Evolutionary conservation across 2,888 invertebrate genomes (phyloP), one percentile per base, ranked within the genome.

Genomic region (Cylindroiulus punctatus): DNA sequence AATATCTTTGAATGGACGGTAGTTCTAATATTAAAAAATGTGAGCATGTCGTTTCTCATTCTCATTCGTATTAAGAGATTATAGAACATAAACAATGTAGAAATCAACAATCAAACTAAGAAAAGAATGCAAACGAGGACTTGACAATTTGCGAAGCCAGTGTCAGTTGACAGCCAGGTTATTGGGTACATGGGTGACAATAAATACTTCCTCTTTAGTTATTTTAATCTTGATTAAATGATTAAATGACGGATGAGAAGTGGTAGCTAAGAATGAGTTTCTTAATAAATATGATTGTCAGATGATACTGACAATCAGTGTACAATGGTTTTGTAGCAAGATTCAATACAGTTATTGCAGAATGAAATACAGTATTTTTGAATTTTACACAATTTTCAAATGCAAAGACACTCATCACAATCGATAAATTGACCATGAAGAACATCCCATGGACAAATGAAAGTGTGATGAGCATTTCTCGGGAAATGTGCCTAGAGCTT

Each of bases 401-500:
- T 44, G 44, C 8, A 44, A 12, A 12, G 44, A 12, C 44, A 1
- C 12, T 14, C 14, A 3, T 44, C 7, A 44, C 12, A 8, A 44
- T 12, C 14, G 12, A 44, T 12, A 12, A 44, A 44, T 44, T 44
- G 44, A 44, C 10, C 44, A 12, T 44, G 44, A 36, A 36, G 36
- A 36, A 2, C n/a, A n/a, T n/a, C n/a, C n/a, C n/a, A n/a, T 36
- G 36, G 36, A 36, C 36, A 36, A 36, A 36, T 36, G 36, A 36
- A 44, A 44, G 44, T 44, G 12, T 44, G 44, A 32, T 30, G 30
- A 30, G 30, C 22, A 26, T 76, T 76, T 30, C 30, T 17, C 26
- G 30, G 76, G 30, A 30, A 76, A 76, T 76, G 30, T 76, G 76
- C 76, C 30, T 76, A 76, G 76, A 76, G 17, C 30, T 30, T 76